phyloP scores from a whole-genome alignment of 2,797 vertebrate species.

The Cossypha dichroa region DNA sequence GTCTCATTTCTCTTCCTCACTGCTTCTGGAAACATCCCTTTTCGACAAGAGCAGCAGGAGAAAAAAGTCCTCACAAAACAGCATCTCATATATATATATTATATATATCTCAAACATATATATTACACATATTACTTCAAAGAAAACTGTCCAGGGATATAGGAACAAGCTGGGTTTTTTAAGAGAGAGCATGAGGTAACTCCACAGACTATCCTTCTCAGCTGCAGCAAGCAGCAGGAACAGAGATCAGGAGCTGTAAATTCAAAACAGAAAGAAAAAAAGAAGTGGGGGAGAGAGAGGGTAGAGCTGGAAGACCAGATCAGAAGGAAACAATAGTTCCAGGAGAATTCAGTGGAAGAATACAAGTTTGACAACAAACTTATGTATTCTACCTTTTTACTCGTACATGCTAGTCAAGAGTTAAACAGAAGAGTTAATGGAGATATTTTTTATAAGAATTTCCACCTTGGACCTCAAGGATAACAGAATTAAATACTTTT shows the following conservation, averaged over 20 bases:
- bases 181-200: neutral
- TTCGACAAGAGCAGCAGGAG: neutral
- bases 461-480: neutral
- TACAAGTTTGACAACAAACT: neutral
- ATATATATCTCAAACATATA: too few species aligned
- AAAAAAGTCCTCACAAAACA: neutral
- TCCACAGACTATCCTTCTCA: neutral
- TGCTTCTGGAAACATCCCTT: neutral
- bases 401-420: neutral
- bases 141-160: neutral
- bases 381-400: neutral
- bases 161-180: neutral
- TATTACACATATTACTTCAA: neutral
- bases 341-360: neutral
- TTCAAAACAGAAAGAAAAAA: neutral
- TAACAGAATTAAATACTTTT: neutral
- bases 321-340: neutral
- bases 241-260: neutral
- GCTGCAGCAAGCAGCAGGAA: neutral
- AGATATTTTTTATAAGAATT: neutral
- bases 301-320: neutral
- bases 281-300: accelerated
- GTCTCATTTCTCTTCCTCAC: neutral
- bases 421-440: neutral
- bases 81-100: neutral